Conservation (phyloP, 2,797 vertebrate genomes). For the Sebastes hubbsi region DNA sequence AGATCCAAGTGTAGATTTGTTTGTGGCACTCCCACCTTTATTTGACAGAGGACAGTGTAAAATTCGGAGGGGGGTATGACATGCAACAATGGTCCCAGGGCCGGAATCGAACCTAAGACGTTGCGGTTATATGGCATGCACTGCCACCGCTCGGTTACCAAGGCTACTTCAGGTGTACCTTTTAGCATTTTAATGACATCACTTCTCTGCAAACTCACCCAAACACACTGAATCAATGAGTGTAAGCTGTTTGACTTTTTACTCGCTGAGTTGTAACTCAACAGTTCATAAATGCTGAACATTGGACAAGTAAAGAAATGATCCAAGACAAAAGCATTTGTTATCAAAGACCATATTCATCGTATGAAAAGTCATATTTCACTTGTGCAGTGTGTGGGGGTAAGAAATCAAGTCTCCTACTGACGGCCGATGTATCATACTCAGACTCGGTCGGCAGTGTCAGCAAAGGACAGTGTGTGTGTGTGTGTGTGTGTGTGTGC, state of each 20-base stretch:
- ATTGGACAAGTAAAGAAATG: background rate
- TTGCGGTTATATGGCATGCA: too few relatives aligned
- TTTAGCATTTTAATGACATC: background rate
- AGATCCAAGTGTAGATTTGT: too few relatives aligned
- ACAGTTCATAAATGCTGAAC: background rate
- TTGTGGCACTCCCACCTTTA: background rate
- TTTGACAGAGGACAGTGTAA: background rate
- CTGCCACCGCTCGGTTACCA: too few relatives aligned
- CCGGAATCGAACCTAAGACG: too few relatives aligned
- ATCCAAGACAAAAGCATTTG: background rate
- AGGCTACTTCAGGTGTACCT: background rate
- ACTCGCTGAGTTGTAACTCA: background rate
- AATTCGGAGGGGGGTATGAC: background rate
- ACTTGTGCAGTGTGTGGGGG: background rate
- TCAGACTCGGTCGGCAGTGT: background rate
- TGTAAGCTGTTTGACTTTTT: background rate
- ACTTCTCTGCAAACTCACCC: background rate
- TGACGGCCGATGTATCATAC: conserved; percentile 12
- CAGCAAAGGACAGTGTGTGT: conserved; percentile 14
- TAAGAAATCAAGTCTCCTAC: conserved; percentile 11
- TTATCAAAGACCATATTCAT: conserved; percentile 19
- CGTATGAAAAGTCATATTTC: conserved; percentile 8
- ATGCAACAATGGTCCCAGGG: background rate
- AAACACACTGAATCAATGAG: background rate
- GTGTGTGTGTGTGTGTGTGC: background rate